Conservation (phyloP, 2,888 invertebrate species). For the Strigamia crassipes region DNA sequence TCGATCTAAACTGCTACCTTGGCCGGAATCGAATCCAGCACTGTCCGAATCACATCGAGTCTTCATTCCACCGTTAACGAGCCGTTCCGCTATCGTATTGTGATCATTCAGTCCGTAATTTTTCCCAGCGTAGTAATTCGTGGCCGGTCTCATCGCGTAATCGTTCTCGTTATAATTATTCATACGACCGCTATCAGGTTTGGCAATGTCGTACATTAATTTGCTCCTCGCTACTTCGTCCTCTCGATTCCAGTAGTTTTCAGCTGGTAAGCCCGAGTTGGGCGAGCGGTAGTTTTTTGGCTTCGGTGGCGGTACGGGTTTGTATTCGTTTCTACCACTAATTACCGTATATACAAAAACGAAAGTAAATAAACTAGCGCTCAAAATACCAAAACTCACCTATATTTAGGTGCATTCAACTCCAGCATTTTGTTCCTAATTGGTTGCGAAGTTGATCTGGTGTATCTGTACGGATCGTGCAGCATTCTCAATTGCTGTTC, state of each 20-base stretch:
- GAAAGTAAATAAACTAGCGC: not conserved
- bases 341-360: not conserved
- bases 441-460: conserved; percentile 69
- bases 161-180: conserved; percentile 50
- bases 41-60: conserved; percentile 53
- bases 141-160: conserved; percentile 50
- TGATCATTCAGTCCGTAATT: conserved; percentile 49
- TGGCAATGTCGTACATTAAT: not conserved
- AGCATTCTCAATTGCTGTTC: conserved; percentile 50
- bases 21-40: conserved; percentile 61
- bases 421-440: conserved; percentile 56
- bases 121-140: conserved; percentile 51
- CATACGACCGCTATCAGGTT: conserved; percentile 47
- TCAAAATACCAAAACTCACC: not conserved
- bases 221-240: conserved; percentile 41
- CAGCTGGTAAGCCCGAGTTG: conserved; percentile 46
- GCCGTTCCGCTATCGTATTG: conserved; percentile 48
- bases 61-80: conserved; percentile 49
- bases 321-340: conserved; percentile 65
- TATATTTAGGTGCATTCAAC: conserved; percentile 50
- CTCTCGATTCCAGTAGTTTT: conserved; percentile 49
- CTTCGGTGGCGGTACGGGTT: conserved; percentile 90
- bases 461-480: conserved; percentile 69
- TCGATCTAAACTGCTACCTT: conserved; percentile 63
- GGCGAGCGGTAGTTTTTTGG: conserved; percentile 89